Base-by-base conservation (phyloP, 2,797 vertebrate species). In the Thaleichthys pacificus region DNA sequence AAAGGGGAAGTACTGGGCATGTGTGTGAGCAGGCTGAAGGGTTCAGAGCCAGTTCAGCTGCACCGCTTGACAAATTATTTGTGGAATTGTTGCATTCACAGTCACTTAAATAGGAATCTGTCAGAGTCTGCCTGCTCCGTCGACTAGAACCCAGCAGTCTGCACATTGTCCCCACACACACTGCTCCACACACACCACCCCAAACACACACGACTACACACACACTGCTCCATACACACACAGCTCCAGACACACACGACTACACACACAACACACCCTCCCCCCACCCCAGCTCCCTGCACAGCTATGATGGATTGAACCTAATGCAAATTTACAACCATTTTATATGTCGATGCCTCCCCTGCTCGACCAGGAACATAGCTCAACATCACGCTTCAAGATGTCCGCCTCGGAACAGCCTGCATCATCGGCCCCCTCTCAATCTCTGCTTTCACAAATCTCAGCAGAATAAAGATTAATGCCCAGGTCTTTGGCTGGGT, bases 21-120 rank as follows among this genome's bases (percentile, higher is more conserved):
- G 89, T 87, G 93, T 93, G 92, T 95, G 94, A 94, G 93, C 93
- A 94, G 79, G 93, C 93, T 94, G 80, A 69, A 86, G 93, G 93
- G 96, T 97, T 97, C 96, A 97, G 94, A 96, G 95, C 93, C 93
- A 96, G 96, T 97, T 97, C 96, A 97, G 94, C 94, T 68, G 93
- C 95, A 92, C 91, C 71, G 83, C 86, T 92, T 93, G 96, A 98
- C 96, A 98, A 97, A 98, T 96, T 96, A 97, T 98, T 98, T 96
- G 95, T 96, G 94, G 95, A 97, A 98, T 96, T 97, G 96, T 98
- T 97, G 95, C 95, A 98, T 98, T 99, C 95, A 97, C 95, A 98
- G 95, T 97, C 96, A 97, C 96, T 98, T 97, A 97, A 98, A 98
- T 96, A 96, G 95, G 95, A 97, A 98, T 98, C 95, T 95, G 95